Conservation (phyloP, 2,888 invertebrate genomes). For the Heliconius hortense region DNA sequence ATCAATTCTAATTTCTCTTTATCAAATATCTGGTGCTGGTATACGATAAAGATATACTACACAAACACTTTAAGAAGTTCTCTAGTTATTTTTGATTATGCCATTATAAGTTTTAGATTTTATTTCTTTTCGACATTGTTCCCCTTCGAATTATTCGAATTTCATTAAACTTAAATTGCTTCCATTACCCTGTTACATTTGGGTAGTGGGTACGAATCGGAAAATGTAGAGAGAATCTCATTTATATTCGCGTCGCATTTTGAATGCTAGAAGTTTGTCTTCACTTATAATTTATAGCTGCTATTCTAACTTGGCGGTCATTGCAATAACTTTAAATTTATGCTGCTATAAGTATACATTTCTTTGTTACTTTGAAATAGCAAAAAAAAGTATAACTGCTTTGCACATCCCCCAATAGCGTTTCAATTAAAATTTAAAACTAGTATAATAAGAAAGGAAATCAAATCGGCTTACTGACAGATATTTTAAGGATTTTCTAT, state of each 20-base stretch:
- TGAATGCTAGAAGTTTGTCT: slow-evolving; percentile 20
- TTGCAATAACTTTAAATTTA: slow-evolving; percentile 11
- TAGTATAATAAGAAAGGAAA: no score
- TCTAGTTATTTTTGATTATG: background rate
- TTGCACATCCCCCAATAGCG: no score
- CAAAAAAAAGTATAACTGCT: background rate
- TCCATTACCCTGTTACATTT: slow-evolving; percentile 8
- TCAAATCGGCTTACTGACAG: no score
- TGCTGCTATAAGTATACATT: background rate
- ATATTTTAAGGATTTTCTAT: no score
- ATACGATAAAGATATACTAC: no score
- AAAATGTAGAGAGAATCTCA: slow-evolving; percentile 9
- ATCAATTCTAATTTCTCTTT: no score
- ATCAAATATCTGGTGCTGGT: no score
- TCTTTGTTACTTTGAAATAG: background rate
- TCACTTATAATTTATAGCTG: slow-evolving; percentile 17
- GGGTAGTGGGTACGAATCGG: slow-evolving; percentile 9
- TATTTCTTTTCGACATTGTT: slow-evolving; percentile 5
- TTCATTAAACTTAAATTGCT: slow-evolving; percentile 8
- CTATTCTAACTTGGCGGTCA: slow-evolving; percentile 12
- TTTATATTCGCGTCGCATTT: slow-evolving; percentile 19
- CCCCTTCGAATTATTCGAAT: background rate
- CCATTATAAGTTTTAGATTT: slow-evolving; percentile 5
- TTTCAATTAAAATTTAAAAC: no score
- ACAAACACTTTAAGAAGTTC: background rate